Percentiles rank a stretch among this genome's conserved stretches.
phyloP scores from a whole-genome alignment of 2,113 vertebrate species.

The Ammodytes marinus region DNA sequence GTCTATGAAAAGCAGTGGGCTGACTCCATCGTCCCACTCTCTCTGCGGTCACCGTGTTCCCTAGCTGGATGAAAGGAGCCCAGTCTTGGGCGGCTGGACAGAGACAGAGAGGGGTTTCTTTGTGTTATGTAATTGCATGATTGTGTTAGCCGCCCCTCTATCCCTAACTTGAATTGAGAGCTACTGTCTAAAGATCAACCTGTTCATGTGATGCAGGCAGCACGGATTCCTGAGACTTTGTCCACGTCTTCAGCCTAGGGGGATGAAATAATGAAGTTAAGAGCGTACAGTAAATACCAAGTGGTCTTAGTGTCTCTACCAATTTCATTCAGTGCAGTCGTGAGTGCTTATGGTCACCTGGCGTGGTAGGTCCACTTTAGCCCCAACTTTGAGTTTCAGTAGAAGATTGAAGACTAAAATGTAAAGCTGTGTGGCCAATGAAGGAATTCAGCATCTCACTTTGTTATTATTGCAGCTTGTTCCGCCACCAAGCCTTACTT shows the following conservation, averaged over 20 bases:
- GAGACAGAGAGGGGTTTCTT: constrained; percentile 61
- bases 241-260: not conserved
- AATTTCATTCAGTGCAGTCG: constrained; percentile 7
- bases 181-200: constrained; percentile 53
- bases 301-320: constrained; percentile 47
- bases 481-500: not conserved
- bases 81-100: constrained; percentile 60
- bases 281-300: constrained; percentile 38
- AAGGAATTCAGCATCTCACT: not conserved
- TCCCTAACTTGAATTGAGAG: constrained; percentile 62
- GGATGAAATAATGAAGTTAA: constrained; percentile 21
- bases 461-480: not conserved
- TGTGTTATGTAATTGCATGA: constrained; percentile 69
- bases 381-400: not conserved
- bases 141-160: constrained; percentile 50
- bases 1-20: constrained; percentile 62
- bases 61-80: constrained; percentile 65
- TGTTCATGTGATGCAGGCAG: constrained; percentile 39
- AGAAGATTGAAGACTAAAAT: not conserved
- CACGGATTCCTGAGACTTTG: constrained; percentile 21
- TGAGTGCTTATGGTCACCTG: not conserved
- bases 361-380: not conserved
- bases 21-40: constrained; percentile 57
- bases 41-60: constrained; percentile 58
- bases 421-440: not conserved